Conservation (phyloP, 2,888 invertebrate genomes). For the Limnephilus marmoratus region DNA sequence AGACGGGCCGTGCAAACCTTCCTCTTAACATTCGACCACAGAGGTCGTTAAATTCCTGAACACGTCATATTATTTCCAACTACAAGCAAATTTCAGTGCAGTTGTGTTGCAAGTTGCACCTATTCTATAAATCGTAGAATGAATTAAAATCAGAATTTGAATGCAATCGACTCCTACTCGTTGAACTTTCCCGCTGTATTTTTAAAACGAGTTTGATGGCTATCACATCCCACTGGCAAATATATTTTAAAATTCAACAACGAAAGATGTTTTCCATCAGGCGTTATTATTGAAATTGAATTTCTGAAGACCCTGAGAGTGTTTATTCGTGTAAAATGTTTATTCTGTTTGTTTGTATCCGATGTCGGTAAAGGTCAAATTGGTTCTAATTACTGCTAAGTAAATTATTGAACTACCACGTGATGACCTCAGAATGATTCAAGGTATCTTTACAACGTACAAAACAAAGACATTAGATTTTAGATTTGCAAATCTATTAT, state of each 20-base stretch:
- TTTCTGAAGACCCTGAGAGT: neutral
- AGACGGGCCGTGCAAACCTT: too few relatives aligned
- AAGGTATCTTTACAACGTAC: neutral
- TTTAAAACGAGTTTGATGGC: neutral
- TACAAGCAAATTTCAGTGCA: neutral
- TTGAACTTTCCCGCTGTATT: neutral
- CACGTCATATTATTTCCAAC: too few relatives aligned
- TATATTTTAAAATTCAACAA: neutral
- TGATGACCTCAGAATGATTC: neutral
- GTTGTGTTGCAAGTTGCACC: neutral
- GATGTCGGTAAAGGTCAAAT: neutral
- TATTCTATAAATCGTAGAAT: neutral
- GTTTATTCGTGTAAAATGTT: neutral
- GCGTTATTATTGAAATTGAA: neutral
- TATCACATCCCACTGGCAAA: neutral
- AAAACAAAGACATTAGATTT: neutral
- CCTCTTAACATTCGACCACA: too few relatives aligned
- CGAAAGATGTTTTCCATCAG: neutral
- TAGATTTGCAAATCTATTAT: neutral
- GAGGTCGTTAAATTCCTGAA: too few relatives aligned
- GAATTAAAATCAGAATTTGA: neutral
- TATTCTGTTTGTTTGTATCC: neutral
- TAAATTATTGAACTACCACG: neutral
- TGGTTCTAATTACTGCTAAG: neutral
- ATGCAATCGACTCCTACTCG: neutral